A percentile compares a stretch with the other conserved stretches of the same genome.
phyloP scores from a whole-genome alignment of 2,113 vertebrate species.

The Oreotrochilus melanogaster region DNA sequence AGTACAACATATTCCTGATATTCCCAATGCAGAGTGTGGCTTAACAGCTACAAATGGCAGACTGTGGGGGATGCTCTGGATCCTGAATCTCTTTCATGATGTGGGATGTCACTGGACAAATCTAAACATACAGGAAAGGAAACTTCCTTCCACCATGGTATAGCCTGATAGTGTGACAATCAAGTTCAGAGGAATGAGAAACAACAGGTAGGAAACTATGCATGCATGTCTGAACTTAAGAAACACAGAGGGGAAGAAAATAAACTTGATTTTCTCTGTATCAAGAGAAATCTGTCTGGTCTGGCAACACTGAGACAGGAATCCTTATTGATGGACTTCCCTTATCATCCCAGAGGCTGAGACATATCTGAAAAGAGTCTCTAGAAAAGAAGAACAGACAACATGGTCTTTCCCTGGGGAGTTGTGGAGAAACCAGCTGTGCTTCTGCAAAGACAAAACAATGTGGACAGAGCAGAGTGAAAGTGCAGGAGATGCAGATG shows the following conservation, averaged over 20 bases:
- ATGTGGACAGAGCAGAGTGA: not conserved
- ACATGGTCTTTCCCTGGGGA: not conserved
- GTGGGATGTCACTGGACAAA: not conserved
- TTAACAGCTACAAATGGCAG: not conserved
- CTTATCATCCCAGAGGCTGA: not conserved
- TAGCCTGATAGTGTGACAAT: not conserved
- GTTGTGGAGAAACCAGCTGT: not conserved
- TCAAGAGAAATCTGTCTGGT: not conserved
- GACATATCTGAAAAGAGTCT: not conserved
- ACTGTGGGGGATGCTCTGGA: not conserved
- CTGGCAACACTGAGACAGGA: not conserved
- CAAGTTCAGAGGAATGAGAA: not conserved
- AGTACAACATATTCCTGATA: not conserved
- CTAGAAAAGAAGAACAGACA: not conserved
- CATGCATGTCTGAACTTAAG: fast-evolving
- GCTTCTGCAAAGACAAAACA: not conserved
- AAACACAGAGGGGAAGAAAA: not conserved
- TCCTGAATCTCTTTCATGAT: not conserved
- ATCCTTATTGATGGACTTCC: not conserved
- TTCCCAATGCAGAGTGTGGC: fast-evolving
- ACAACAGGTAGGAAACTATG: not conserved
- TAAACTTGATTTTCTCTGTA: not conserved
- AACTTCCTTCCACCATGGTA: not conserved
- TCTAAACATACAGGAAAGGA: not conserved
- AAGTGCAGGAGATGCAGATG: not conserved